A percentile compares a stretch with the other conserved stretches of the same genome.
Evolutionary conservation across 2,797 vertebrate genomes (phyloP).

Genomic region (Acestrorhynchus altus): DNA sequence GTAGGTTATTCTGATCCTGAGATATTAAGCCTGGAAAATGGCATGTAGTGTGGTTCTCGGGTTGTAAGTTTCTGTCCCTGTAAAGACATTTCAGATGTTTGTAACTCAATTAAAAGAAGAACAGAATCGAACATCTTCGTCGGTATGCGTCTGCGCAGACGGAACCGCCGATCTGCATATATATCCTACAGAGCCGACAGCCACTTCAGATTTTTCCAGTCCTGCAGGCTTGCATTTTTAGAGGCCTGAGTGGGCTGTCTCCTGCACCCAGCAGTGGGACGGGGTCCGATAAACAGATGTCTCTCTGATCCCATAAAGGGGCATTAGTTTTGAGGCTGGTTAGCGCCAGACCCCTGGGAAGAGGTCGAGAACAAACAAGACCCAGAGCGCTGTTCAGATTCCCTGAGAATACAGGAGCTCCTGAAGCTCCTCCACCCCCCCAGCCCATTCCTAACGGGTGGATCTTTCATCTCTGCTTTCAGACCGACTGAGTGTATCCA

Average conservation of each 20-base stretch:
- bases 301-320: conserved; percentile 53
- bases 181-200: too few relatives aligned
- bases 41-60: too few relatives aligned
- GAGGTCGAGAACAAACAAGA: conserved; percentile 47
- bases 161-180: not conserved
- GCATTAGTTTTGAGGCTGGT: conserved; percentile 48
- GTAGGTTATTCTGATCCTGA: too few relatives aligned
- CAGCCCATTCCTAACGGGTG: not conserved
- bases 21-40: too few relatives aligned
- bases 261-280: conserved; percentile 30
- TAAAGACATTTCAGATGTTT: conserved; percentile 19
- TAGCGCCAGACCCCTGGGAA: conserved; percentile 57
- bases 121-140: not conserved
- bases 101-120: not conserved
- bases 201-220: not conserved
- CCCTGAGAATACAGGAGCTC: conserved; percentile 30
- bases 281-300: conserved; percentile 57
- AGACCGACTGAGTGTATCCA: conserved; percentile 20
- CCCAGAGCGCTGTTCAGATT: conserved; percentile 42
- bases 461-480: conserved; percentile 27
- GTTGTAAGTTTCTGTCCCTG: too few relatives aligned
- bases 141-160: not conserved
- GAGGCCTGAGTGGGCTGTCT: conserved; percentile 24
- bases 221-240: conserved; percentile 29
- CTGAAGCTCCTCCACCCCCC: not conserved